These are phyloP conservation scores for Corythornis madagascariensis DNA, from an alignment of 2,113 vertebrate genomes.

Conservation along the genomic window DNA sequence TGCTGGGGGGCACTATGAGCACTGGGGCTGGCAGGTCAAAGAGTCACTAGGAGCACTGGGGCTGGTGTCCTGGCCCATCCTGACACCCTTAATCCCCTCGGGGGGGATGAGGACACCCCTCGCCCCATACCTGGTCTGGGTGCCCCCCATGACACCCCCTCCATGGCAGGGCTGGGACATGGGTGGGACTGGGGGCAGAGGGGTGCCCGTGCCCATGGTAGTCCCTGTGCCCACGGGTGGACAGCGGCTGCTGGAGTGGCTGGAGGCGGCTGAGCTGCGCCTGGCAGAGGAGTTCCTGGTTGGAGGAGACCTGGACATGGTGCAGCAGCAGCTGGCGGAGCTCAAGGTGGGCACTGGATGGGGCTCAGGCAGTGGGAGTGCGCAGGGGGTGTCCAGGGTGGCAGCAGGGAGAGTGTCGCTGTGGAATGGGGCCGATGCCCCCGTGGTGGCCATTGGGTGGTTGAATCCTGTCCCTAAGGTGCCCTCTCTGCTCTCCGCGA, in stretches of 20 bases:
- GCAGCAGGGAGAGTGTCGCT: not conserved
- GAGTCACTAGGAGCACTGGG: not conserved
- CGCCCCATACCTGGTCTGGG: no score
- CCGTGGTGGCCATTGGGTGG: fast-evolving
- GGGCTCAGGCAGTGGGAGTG: fast-evolving
- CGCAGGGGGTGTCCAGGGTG: not conserved
- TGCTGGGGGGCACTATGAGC: not conserved
- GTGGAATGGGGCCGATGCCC: not conserved
- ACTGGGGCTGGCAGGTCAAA: not conserved
- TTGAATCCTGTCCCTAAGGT: no score
- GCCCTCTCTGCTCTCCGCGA: no score
- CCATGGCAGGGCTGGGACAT: no score
- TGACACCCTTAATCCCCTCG: no score
- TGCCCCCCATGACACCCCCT: no score
- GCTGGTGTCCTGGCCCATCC: not conserved
- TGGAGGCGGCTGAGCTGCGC: constrained; percentile 81
- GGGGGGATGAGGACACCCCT: not conserved
- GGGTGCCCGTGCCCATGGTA: not conserved
- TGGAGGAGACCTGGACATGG: constrained; percentile 78
- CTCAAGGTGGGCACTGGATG: constrained; percentile 75
- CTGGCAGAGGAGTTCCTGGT: constrained; percentile 81
- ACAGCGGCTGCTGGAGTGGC: constrained; percentile 84
- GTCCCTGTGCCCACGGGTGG: not conserved
- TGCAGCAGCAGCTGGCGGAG: constrained; percentile 84
- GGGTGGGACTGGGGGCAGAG: no score